These are phyloP conservation scores for Chrysolina americana DNA, from an alignment of 2,888 invertebrate genomes.

Conservation along the genomic window DNA sequence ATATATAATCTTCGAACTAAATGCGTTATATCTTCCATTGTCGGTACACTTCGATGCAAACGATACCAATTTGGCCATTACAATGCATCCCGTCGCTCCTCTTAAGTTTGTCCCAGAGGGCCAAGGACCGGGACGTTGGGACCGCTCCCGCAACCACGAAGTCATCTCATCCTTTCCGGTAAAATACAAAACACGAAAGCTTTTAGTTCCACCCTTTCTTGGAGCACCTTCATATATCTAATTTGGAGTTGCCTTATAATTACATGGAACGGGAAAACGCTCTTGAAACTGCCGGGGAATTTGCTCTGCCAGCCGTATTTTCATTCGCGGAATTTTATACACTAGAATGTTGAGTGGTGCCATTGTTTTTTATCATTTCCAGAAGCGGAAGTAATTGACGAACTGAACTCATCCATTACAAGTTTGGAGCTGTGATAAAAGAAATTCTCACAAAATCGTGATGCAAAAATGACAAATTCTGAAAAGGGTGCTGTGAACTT, in stretches of 20 bases:
- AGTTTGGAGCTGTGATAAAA: no score
- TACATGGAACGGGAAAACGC: constrained; percentile 4
- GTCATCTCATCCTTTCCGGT: neutral
- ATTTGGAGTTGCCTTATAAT: constrained; percentile 21
- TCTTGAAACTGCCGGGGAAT: constrained; percentile 3
- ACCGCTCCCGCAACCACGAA: neutral
- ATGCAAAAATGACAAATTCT: no score
- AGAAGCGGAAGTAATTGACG: no score
- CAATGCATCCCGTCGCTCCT: neutral
- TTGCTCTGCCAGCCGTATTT: neutral
- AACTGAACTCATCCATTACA: no score
- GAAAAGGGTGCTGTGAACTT: no score
- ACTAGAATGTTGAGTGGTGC: neutral
- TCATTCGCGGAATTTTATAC: neutral
- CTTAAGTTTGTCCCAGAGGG: neutral
- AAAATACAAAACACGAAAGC: constrained; percentile 24
- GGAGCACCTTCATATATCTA: constrained; percentile 27
- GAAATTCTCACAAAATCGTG: no score
- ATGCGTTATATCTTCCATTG: no score
- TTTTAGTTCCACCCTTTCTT: constrained; percentile 28
- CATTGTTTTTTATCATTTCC: no score
- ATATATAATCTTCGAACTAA: no score
- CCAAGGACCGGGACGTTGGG: neutral
- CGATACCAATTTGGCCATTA: neutral
- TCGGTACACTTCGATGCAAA: neutral